Conservation (phyloP, 2,888 invertebrate genomes). For the Heliconius hortense region DNA sequence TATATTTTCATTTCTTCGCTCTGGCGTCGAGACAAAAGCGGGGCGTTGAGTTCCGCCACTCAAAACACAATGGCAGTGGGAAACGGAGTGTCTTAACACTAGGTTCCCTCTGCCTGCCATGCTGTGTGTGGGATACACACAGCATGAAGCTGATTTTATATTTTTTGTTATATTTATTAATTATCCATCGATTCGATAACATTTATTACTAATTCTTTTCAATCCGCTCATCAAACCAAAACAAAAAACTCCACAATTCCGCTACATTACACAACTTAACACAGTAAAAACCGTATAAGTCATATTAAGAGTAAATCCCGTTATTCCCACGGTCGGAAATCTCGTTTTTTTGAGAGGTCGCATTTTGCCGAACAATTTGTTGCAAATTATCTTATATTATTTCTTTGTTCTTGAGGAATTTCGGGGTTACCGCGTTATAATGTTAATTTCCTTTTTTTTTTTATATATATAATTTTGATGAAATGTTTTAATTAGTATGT, state of each 20-base stretch:
- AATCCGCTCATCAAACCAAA: not conserved
- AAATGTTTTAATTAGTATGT: not conserved
- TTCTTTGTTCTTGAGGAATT: slow-evolving; percentile 33
- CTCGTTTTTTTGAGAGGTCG: slow-evolving; percentile 51
- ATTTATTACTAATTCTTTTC: not conserved
- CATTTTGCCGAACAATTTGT: slow-evolving; percentile 43
- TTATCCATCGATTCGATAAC: not conserved
- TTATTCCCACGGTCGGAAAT: slow-evolving; percentile 76
- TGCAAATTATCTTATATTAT: slow-evolving; percentile 32
- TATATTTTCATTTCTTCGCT: too few relatives aligned
- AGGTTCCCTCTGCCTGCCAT: too few relatives aligned
- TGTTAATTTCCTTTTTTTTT: too few relatives aligned
- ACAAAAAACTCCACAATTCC: not conserved
- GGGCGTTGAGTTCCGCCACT: too few relatives aligned
- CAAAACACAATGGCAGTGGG: too few relatives aligned
- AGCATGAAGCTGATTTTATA: too few relatives aligned
- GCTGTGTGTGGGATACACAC: too few relatives aligned
- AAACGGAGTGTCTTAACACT: too few relatives aligned
- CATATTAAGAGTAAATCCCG: slow-evolving; percentile 66
- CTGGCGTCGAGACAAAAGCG: too few relatives aligned
- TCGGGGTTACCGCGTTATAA: slow-evolving; percentile 27
- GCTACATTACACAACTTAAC: slow-evolving; percentile 3
- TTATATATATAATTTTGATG: not conserved
- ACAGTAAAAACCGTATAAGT: slow-evolving; percentile 64
- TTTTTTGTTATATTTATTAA: not conserved